Evolutionary conservation across 2,888 invertebrate genomes (phyloP).

Genomic region (Bombylius major): DNA sequence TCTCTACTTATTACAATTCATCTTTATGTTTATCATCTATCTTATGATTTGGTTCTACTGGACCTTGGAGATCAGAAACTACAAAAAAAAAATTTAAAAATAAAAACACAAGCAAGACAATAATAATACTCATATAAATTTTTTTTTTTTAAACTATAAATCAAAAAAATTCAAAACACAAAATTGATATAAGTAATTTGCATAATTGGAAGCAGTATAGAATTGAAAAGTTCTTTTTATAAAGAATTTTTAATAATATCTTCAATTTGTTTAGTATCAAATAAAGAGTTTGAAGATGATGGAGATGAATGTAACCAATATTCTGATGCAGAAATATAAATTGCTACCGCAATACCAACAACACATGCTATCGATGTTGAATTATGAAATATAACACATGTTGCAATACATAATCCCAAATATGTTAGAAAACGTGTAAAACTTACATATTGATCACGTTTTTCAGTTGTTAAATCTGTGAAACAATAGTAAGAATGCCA

Average conservation of each 20-base stretch:
- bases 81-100: no score
- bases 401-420: slow-evolving; percentile 69
- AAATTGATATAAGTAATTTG: no score
- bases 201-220: no score
- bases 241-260: slow-evolving; percentile 34
- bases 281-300: slow-evolving; percentile 24
- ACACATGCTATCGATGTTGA: slow-evolving; percentile 63
- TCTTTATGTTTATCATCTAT: no score
- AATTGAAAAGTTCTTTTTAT: slow-evolving; percentile 13
- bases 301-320: slow-evolving; percentile 46
- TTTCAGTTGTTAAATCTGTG: slow-evolving; percentile 38
- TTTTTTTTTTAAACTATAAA: no score
- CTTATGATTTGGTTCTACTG: no score
- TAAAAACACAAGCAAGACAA: no score
- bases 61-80: no score
- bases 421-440: slow-evolving; percentile 70
- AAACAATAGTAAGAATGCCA: slow-evolving; percentile 5
- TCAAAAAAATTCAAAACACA: no score
- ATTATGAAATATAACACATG: slow-evolving; percentile 72
- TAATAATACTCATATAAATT: no score
- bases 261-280: slow-evolving; percentile 34
- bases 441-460: slow-evolving; percentile 45
- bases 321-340: slow-evolving; percentile 77
- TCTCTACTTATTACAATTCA: no score
- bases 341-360: slow-evolving; percentile 64